Conservation (phyloP, 2,113 vertebrate species). For the Aix galericulata region DNA sequence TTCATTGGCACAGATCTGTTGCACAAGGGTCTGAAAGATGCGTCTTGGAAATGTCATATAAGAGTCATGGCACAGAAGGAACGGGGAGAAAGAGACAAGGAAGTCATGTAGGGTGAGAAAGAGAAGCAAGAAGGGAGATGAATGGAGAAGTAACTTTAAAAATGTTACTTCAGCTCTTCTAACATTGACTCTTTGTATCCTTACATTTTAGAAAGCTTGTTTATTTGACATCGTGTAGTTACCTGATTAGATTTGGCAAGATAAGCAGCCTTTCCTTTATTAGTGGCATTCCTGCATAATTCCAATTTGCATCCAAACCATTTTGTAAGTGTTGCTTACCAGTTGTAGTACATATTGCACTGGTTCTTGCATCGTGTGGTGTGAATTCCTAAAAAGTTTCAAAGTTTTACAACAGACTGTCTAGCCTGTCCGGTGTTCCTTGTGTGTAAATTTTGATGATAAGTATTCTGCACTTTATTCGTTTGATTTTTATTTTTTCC, state of each 20-base stretch:
- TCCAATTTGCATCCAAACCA: conserved; percentile 44
- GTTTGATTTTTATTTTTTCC: background rate
- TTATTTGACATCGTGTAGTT: background rate
- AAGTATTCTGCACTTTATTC: background rate
- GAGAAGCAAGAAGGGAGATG: background rate
- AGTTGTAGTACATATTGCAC: background rate
- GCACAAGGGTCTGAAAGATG: background rate
- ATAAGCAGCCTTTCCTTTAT: background rate
- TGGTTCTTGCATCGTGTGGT: conserved; percentile 39
- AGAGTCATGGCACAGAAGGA: background rate
- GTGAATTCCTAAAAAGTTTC: conserved; percentile 15
- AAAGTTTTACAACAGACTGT: background rate
- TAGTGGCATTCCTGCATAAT: background rate
- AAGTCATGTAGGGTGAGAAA: background rate
- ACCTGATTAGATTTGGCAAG: background rate
- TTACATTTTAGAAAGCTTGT: background rate
- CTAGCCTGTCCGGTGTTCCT: background rate
- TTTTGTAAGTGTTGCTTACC: conserved; percentile 65
- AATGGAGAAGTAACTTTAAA: background rate
- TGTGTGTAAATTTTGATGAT: conserved; percentile 9
- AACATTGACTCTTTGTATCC: background rate
- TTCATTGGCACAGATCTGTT: background rate
- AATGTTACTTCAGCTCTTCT: background rate
- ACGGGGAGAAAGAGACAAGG: background rate
- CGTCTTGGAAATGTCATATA: background rate